Evolutionary conservation across 2,797 vertebrate species (phyloP).

Genomic region (Merluccius polli): DNA sequence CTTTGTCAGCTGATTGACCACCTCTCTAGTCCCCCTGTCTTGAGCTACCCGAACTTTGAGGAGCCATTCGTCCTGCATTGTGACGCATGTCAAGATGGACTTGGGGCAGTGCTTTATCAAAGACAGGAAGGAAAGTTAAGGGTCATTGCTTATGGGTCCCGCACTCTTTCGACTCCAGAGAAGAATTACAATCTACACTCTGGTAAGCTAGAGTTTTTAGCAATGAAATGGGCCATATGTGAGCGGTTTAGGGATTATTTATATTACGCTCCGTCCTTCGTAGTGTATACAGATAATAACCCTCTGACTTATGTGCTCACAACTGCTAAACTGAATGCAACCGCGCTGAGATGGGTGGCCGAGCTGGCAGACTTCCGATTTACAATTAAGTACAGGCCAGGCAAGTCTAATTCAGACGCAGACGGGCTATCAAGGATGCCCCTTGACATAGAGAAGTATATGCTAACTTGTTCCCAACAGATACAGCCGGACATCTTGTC

Average conservation of each 20-base stretch:
- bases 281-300: not conserved
- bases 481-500: constrained; percentile 3
- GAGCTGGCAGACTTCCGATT: constrained; percentile 10
- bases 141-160: not conserved
- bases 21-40: too few species aligned
- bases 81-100: too few species aligned
- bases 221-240: too few species aligned
- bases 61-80: too few species aligned
- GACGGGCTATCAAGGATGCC: constrained; percentile 11
- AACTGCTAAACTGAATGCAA: not conserved
- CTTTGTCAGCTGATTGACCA: not conserved
- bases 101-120: too few species aligned
- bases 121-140: too few species aligned
- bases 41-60: too few species aligned
- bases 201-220: not conserved
- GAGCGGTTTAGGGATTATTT: not conserved
- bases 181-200: not conserved
- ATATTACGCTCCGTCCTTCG: not conserved
- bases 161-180: not conserved
- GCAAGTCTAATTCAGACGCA: not conserved
- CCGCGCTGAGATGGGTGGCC: not conserved
- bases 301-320: not conserved
- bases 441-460: constrained; percentile 13
- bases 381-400: constrained; percentile 3
- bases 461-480: constrained; percentile 5